Evolutionary conservation across 64 coral and sea anemone species (phyloP).

Genomic region (Pocillopora verrucosa): DNA sequence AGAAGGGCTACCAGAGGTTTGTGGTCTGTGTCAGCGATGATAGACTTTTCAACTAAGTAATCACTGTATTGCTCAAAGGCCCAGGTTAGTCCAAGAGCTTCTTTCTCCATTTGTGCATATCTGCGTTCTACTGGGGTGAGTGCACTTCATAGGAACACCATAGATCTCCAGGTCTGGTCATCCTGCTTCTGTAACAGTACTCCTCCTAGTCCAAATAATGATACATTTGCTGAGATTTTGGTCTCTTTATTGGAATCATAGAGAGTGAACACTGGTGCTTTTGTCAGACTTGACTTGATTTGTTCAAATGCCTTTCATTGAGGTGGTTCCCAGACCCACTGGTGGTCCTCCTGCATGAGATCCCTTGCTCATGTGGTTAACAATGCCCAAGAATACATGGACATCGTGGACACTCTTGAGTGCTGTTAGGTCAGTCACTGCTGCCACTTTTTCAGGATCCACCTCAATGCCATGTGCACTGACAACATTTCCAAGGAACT

Average conservation of each 20-base stretch:
- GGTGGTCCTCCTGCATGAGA: too few relatives aligned
- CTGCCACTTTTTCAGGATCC: too few relatives aligned
- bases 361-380: too few relatives aligned
- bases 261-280: too few relatives aligned
- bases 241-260: too few relatives aligned
- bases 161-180: conserved; percentile 46
- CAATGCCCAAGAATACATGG: too few relatives aligned
- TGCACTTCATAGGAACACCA: conserved; percentile 52
- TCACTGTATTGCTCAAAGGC: conserved; percentile 47
- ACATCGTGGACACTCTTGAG: too few relatives aligned
- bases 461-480: too few relatives aligned
- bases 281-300: too few relatives aligned
- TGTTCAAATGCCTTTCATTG: too few relatives aligned
- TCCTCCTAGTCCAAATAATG: conserved; percentile 46
- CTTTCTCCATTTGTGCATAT: conserved; percentile 58
- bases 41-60: conserved; percentile 37
- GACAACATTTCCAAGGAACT: conserved; percentile 42
- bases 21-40: conserved; percentile 38
- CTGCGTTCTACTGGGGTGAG: conserved; percentile 31
- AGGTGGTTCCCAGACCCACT: too few relatives aligned
- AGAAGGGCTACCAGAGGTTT: conserved; percentile 35
- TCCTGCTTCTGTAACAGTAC: conserved; percentile 38
- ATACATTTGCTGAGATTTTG: conserved; percentile 46
- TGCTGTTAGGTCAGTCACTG: too few relatives aligned
- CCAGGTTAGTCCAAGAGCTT: conserved; percentile 47